These are phyloP conservation scores for Miichthys miiuy DNA, from an alignment of 2,797 vertebrate genomes.

Conservation along the genomic window DNA sequence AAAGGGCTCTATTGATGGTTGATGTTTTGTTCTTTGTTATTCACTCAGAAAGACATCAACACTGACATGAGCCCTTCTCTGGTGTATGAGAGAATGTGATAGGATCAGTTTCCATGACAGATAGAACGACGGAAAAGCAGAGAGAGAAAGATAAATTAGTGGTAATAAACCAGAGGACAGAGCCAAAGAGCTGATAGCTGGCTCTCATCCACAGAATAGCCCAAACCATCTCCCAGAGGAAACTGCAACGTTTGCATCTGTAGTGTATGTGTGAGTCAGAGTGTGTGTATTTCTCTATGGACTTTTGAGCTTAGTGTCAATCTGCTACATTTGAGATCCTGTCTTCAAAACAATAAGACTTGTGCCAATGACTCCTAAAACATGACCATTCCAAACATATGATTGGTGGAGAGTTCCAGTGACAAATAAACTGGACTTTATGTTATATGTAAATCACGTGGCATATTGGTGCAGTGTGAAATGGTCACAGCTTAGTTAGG, in stretches of 20 bases:
- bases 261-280: slow-evolving; percentile 10
- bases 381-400: no score
- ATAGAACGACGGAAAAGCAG: slow-evolving; percentile 5
- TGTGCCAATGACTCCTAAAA: no score
- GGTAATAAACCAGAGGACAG: slow-evolving; percentile 34
- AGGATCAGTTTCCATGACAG: slow-evolving; percentile 38
- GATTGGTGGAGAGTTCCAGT: no score
- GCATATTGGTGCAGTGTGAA: no score
- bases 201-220: slow-evolving; percentile 31
- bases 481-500: no score
- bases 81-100: slow-evolving; percentile 35
- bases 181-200: slow-evolving; percentile 44
- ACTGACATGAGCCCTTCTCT: slow-evolving; percentile 41
- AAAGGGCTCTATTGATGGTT: slow-evolving; percentile 30
- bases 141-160: slow-evolving; percentile 27
- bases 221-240: slow-evolving; percentile 24
- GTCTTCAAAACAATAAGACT: slow-evolving; percentile 13
- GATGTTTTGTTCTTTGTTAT: slow-evolving; percentile 46
- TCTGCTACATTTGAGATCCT: slow-evolving; percentile 14
- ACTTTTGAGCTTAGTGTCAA: slow-evolving; percentile 20
- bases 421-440: no score
- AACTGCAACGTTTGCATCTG: slow-evolving; percentile 43
- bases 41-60: slow-evolving; percentile 41
- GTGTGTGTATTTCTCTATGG: not conserved
- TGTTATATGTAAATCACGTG: no score